These are phyloP conservation scores for Caenorhabditis remanei DNA, from an alignment of 1,140 invertebrate genomes.

Conservation along the genomic window DNA sequence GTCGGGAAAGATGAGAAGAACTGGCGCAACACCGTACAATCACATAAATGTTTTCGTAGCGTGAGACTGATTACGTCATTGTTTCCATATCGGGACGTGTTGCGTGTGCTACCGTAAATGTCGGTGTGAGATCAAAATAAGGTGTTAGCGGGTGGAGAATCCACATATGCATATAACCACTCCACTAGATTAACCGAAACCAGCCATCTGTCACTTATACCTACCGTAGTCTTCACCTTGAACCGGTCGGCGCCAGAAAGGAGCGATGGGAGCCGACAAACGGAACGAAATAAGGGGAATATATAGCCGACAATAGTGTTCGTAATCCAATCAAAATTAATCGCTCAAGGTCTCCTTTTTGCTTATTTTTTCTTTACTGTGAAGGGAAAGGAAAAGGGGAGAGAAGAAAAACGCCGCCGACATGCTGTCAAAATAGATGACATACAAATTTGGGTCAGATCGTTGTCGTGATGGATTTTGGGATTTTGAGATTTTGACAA, in stretches of 20 bases:
- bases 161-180: too few relatives aligned
- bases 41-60: background rate
- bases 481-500: background rate
- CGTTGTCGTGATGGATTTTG: too few relatives aligned
- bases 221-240: background rate
- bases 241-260: slow-evolving; percentile 11
- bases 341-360: background rate
- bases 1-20: slow-evolving; percentile 33
- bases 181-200: too few relatives aligned
- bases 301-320: slow-evolving; percentile 19
- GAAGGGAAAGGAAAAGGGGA: too few relatives aligned
- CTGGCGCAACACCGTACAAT: background rate
- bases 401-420: too few relatives aligned
- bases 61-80: background rate
- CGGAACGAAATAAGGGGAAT: background rate
- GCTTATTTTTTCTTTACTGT: background rate
- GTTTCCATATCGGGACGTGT: background rate
- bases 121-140: background rate
- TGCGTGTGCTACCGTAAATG: slow-evolving; percentile 12
- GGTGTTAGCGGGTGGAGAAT: background rate
- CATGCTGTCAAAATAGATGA: too few relatives aligned
- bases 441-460: too few relatives aligned
- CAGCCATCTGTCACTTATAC: slow-evolving; percentile 8
- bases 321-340: slow-evolving; percentile 19
- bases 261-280: background rate